Base-by-base conservation (phyloP, 2,888 invertebrate genomes). In the Apotomis turbidana region DNA sequence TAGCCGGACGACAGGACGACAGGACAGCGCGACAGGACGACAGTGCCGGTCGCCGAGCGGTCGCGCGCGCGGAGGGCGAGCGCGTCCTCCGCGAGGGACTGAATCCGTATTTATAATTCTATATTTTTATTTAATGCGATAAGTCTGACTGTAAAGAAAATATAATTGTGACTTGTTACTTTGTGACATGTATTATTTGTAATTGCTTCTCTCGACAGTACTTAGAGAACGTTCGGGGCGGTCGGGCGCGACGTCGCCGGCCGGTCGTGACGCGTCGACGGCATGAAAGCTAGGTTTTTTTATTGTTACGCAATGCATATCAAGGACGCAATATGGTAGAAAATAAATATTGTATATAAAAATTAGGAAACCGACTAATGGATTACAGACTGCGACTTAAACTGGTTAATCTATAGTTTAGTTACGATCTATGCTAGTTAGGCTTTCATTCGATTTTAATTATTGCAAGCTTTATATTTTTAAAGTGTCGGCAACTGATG, bases 231-330 rank as follows among this genome's bases (percentile, higher is more conserved):
- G 85, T 84, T 83, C 84, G 83, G 84, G 77, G 81, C 75, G 85
- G 78, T 80, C 81, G 80, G 80, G 74, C 78, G 78, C 75, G 81
- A 77, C 76, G 78, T 78, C 79, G 83, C 80, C 49, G 49, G 9
- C 81, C 86, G 84, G 80, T 87, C 86, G 87, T 57, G 87, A 86
- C 83, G 87, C 88, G 85, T 86, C 85, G 80, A 85, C 84, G 88
- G 89, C 91, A 89, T 90, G 84, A 88, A 88, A 91, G 92, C 92
- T 91, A 91, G 85, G 89, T 91, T 92, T 92, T 92, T 92, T 92
- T 93, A 92, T 93, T 93, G 93, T 93, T 93, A 92, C 93, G 93
- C 93, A 88, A 93, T 93, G 93, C 93, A 93, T 93, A 93, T 93
- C 93, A 92, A 89, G 91, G 88, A 93, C 93, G 93, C 93, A 93